These are phyloP conservation scores for Conus betulinus DNA, from an alignment of 1,140 invertebrate genomes.

Conservation along the genomic window DNA sequence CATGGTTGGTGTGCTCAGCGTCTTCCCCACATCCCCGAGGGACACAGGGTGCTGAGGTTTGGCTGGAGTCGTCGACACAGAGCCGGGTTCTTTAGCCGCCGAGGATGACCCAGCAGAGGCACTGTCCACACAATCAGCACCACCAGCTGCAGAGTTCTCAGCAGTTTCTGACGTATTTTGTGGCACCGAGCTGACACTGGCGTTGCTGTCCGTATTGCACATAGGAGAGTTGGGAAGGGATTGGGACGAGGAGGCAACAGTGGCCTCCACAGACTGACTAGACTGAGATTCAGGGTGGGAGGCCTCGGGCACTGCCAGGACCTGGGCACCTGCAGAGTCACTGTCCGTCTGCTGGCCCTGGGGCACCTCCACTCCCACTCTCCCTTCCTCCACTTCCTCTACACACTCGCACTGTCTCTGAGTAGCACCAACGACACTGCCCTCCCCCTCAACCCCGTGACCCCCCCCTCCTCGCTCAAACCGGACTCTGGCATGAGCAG, in stretches of 20 bases:
- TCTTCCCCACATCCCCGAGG: slow-evolving; percentile 42
- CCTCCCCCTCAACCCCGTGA: neutral
- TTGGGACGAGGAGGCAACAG: neutral
- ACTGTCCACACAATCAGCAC: neutral
- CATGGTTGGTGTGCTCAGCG: slow-evolving; percentile 9
- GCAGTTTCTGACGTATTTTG: neutral
- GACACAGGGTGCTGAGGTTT: slow-evolving; percentile 28
- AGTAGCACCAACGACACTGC: neutral
- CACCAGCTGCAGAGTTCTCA: neutral
- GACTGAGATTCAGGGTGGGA: neutral
- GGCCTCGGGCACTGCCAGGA: neutral
- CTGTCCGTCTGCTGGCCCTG: neutral
- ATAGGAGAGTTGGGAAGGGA: slow-evolving; percentile 8
- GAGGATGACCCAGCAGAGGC: neutral
- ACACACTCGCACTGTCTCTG: neutral
- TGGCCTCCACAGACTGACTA: neutral
- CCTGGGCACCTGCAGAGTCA: neutral
- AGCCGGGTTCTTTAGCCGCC: neutral
- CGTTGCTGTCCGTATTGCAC: slow-evolving; percentile 17
- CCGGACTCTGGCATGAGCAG: neutral
- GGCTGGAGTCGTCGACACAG: neutral
- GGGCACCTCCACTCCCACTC: neutral
- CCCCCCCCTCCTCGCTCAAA: neutral
- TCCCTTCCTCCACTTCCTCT: neutral
- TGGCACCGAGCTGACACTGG: neutral